A percentile compares a stretch with the other conserved stretches of the same genome.
Conservation (phyloP, 2,797 vertebrate species). For the Perodicticus potto region DNA sequence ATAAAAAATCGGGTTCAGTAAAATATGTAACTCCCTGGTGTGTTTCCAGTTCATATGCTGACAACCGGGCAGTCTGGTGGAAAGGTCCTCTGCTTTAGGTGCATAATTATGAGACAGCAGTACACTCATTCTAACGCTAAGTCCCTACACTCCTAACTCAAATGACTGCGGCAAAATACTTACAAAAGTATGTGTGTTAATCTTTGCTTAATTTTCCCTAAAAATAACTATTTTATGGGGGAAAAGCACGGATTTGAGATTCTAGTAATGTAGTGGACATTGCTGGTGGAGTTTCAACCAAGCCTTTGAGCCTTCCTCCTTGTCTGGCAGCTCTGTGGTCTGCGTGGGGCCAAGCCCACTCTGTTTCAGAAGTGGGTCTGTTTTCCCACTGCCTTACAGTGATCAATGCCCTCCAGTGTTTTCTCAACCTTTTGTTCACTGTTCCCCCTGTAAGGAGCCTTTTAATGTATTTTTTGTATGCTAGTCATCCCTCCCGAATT, state of each 20-base stretch:
- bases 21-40: slow-evolving; percentile 1
- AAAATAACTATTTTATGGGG: not conserved
- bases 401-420: not conserved
- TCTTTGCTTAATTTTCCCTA: not conserved
- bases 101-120: not conserved
- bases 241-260: not conserved
- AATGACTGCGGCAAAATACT: not conserved
- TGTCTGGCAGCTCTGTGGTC: not conserved
- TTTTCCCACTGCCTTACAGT: not conserved
- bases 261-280: not conserved
- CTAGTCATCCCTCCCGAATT: not conserved
- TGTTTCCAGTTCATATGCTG: not conserved
- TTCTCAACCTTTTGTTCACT: not conserved
- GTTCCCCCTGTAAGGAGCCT: not conserved
- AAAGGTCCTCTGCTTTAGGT: not conserved
- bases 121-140: not conserved
- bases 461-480: not conserved
- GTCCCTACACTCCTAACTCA: not conserved
- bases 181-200: not conserved
- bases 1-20: slow-evolving; percentile 12
- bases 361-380: not conserved
- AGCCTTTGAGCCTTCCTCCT: no score
- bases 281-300: not conserved
- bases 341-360: not conserved
- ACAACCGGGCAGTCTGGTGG: no score